These are phyloP conservation scores for Lepidurus packardi DNA, from an alignment of 1,140 invertebrate species.

Conservation along the genomic window DNA sequence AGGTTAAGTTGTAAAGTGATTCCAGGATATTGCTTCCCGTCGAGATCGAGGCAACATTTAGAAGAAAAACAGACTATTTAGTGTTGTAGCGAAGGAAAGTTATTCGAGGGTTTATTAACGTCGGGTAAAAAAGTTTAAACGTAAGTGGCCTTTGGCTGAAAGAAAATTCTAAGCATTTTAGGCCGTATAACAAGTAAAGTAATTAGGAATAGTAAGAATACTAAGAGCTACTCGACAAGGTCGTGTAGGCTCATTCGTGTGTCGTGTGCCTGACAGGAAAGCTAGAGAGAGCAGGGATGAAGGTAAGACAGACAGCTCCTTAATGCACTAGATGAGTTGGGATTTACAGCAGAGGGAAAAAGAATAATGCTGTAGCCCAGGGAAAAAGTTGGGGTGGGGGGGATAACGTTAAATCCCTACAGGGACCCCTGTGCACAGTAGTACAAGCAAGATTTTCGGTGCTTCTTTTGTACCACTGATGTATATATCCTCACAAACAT, in stretches of 20 bases:
- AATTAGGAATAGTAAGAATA: background rate
- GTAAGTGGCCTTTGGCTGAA: no score
- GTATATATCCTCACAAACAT: background rate
- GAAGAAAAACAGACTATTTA: no score
- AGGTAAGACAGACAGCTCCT: conserved; percentile 7
- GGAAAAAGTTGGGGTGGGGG: background rate
- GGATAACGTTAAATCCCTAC: conserved; percentile 6
- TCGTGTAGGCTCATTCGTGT: background rate
- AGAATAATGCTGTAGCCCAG: background rate
- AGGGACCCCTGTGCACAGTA: conserved; percentile 2
- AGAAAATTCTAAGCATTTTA: no score
- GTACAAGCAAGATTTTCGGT: background rate
- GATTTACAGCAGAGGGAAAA: background rate
- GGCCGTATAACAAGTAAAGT: background rate
- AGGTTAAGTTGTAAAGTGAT: no score
- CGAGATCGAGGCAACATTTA: no score
- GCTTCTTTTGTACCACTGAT: conserved; percentile 7
- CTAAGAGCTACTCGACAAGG: background rate
- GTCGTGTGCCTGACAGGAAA: background rate
- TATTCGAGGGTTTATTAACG: no score
- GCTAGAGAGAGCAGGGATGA: background rate
- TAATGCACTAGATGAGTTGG: conserved; percentile 18
- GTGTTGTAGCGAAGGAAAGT: no score
- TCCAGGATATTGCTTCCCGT: no score
- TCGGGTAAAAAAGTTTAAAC: no score